These are phyloP conservation scores for Trachops cirrhosus DNA, from an alignment of 2,797 vertebrate species.

Conservation along the genomic window DNA sequence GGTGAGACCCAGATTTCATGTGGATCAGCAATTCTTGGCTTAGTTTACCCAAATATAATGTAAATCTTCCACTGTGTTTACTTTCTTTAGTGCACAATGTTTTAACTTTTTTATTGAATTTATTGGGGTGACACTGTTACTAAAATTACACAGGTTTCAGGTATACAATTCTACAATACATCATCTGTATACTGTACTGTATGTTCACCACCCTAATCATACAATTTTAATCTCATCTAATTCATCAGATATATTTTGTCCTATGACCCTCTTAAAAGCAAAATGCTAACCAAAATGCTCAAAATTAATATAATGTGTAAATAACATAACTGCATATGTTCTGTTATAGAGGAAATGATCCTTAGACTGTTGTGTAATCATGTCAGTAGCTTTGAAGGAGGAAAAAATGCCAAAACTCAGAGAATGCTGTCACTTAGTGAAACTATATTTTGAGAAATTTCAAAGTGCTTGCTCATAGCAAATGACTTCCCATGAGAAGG, in stretches of 20 bases:
- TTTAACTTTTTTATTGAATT: background rate
- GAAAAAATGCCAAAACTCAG: background rate
- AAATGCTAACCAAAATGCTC: conserved; percentile 21
- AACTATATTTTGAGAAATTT: conserved; percentile 14
- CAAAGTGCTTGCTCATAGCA: background rate
- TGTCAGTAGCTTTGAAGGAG: background rate
- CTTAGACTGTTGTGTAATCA: background rate
- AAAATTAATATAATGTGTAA: background rate
- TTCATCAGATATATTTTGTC: background rate
- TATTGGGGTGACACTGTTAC: background rate
- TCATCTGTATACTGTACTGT: background rate
- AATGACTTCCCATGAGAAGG: background rate
- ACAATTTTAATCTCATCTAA: background rate
- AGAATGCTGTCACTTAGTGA: background rate
- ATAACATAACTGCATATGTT: background rate
- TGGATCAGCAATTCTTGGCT: conserved; percentile 1
- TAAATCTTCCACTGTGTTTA: conserved; percentile 45
- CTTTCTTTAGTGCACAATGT: background rate
- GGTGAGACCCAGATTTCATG: conserved; percentile 12
- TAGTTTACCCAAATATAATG: conserved; percentile 4
- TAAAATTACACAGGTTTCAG: background rate
- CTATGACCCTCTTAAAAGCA: background rate
- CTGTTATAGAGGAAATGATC: background rate
- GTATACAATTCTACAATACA: background rate
- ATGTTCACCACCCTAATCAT: background rate